Percentiles rank a stretch among this genome's conserved stretches.
Conservation (phyloP, 2,113 vertebrate species). For the Phalacrocorax aristotelis region DNA sequence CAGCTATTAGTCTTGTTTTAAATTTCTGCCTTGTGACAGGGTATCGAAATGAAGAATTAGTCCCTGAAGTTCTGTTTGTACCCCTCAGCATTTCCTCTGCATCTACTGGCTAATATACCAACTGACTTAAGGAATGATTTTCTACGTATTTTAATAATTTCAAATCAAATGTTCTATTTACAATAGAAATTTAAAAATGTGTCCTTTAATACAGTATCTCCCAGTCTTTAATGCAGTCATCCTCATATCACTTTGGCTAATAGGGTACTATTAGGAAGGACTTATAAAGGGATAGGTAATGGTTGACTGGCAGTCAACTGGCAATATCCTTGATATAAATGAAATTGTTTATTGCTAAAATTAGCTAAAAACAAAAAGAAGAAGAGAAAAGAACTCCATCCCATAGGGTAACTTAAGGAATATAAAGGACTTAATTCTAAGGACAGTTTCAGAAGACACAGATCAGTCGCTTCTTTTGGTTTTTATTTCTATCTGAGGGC, state of each 20-base stretch:
- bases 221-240: neutral
- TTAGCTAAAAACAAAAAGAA: neutral
- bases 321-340: neutral
- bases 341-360: neutral
- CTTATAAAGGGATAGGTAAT: neutral
- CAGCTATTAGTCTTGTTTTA: neutral
- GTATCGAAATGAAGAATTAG: neutral
- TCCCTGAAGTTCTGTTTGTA: neutral
- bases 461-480: rapidly evolving
- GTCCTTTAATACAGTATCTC: neutral
- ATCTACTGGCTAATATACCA: neutral
- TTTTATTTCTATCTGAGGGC: neutral
- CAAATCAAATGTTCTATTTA: neutral
- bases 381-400: neutral
- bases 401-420: neutral
- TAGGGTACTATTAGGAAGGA: rapidly evolving
- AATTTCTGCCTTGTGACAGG: neutral
- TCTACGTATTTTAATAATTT: neutral
- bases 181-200: neutral
- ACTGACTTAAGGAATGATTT: neutral
- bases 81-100: neutral
- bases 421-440: neutral
- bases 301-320: neutral
- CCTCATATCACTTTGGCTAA: neutral
- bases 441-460: neutral